Base-by-base conservation (phyloP, 2,797 vertebrate species). In the Schizopygopsis malacanthus region DNA sequence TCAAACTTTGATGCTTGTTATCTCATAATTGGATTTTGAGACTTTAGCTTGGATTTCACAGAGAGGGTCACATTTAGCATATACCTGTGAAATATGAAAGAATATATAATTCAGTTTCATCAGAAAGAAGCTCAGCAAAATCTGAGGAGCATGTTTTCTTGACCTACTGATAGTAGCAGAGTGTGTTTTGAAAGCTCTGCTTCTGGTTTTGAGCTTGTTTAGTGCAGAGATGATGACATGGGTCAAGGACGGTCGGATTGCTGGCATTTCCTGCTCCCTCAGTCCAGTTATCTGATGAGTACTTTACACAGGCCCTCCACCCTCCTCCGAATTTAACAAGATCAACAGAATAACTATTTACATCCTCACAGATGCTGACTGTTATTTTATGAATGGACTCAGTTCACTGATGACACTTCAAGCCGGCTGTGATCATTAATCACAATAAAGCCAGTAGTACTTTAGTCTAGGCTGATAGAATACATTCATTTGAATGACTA, bases 271-370 rank as follows among this genome's bases (percentile, higher is more conserved):
- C 79, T 86, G 25, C 73, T 61, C 41, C 61, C 79, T 86, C 56
- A 22, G 79, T 88, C 33, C 56, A 52, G 84, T 93, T 93, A 93
- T 94, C 93, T 93, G 93, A 95, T 92, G 90, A 88, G 80, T 85
- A 78, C 43, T 80, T 92, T 91, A 87, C 89, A 87, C 75, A 39
- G 77, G 41, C 61, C 78, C 85, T 13, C 85, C 85, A 79, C 73
- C 59, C 82, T 84, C 61, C 33, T 63, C 54, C 73, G 90, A 72
- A 82, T 70, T 79, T 61, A 61, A 33, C 71, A 63, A 65, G 12
- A 84, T 77, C 39, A 77, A 41, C 82, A 77, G 20, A 52, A 47
- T 7, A 16, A 52, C 13, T 25, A 28, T 37, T 37, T 50, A 65
- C 82, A 20, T 52, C 9, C 59, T 75, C 56, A n/a, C n/a, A 43